Conservation (phyloP, 2,113 vertebrate species). For the Reinhardtius hippoglossoides region DNA sequence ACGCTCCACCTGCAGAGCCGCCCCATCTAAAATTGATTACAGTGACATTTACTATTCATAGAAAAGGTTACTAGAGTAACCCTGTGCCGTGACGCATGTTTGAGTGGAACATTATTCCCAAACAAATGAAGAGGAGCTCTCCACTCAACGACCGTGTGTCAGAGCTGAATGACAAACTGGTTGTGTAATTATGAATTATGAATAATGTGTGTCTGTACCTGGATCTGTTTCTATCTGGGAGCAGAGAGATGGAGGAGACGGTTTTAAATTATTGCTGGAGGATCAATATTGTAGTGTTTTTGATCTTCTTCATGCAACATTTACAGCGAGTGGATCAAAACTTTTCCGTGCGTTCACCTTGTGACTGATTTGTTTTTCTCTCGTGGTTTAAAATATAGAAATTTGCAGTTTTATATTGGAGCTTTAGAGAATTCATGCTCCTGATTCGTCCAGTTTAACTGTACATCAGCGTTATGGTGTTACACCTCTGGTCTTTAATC, state of each 20-base stretch:
- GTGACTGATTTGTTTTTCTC: too few species aligned
- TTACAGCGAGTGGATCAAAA: neutral
- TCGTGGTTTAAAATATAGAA: too few species aligned
- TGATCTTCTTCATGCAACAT: neutral
- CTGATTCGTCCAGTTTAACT: too few species aligned
- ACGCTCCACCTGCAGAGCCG: slow-evolving; percentile 69
- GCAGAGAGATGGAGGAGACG: neutral
- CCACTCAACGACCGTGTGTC: slow-evolving; percentile 32
- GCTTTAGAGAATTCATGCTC: too few species aligned
- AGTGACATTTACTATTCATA: slow-evolving; percentile 77
- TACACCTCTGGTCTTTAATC: too few species aligned
- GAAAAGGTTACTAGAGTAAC: slow-evolving; percentile 76
- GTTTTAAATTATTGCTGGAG: neutral
- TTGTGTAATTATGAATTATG: slow-evolving; percentile 59
- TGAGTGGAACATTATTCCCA: slow-evolving; percentile 65
- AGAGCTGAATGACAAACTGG: slow-evolving; percentile 46
- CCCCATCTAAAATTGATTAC: slow-evolving; percentile 77
- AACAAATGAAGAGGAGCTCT: slow-evolving; percentile 62
- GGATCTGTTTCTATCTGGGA: neutral
- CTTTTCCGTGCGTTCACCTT: too few species aligned
- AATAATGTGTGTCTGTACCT: slow-evolving; percentile 34
- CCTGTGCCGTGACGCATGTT: slow-evolving; percentile 51
- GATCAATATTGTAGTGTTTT: slow-evolving; percentile 11
- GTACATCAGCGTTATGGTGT: too few species aligned
- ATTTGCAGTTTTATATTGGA: too few species aligned